Evolutionary conservation across 2,888 invertebrate species (phyloP), one percentile per base, ranked within the genome.

Genomic region (Metopia argyrocephala): DNA sequence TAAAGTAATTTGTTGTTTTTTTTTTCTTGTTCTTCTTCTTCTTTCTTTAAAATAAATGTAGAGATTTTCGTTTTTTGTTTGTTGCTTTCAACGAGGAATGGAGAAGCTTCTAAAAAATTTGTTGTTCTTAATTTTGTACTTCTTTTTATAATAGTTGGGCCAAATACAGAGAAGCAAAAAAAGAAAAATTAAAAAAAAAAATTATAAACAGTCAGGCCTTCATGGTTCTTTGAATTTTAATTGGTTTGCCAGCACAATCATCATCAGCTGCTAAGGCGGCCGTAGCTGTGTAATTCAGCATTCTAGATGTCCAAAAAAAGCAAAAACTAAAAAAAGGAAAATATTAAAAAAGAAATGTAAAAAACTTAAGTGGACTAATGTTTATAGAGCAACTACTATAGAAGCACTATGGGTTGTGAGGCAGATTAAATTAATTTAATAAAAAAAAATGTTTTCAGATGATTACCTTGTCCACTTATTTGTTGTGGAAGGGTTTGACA

Each of bases 151-250:
- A n/a, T n/a, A n/a, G n/a, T n/a, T n/a, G n/a, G n/a, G n/a, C n/a
- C n/a, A n/a, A n/a, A n/a, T n/a, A 20, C 66, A 62, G 31, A 38
- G 50, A 28, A 48, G 20, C 45, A 65, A 48, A 15, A 62, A 62
- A 54, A 45, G 18, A 50, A 66, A 50, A 75, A 28, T 50, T 50
- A 45, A 57, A 79, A 73, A 64, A 54, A 38, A 7, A 50, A 50
- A 31, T 59, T 38, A 65, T 50, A 73, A 81, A 66, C 64, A 81
- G 78, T 74, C 74, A 81, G 78, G 81, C 74, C 78, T 81, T 81
- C 81, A 81, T 57, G 81, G 78, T 81, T 81, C 74, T 78, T 75
- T 81, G 74, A 70, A 81, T 78, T 78, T 81, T 81, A 81, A 81
- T 81, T 81, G 81, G 81, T 71, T 78, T 81, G 78, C 74, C 65